phyloP scores from a whole-genome alignment of 2,113 vertebrate genomes.

The Petromus typicus region DNA sequence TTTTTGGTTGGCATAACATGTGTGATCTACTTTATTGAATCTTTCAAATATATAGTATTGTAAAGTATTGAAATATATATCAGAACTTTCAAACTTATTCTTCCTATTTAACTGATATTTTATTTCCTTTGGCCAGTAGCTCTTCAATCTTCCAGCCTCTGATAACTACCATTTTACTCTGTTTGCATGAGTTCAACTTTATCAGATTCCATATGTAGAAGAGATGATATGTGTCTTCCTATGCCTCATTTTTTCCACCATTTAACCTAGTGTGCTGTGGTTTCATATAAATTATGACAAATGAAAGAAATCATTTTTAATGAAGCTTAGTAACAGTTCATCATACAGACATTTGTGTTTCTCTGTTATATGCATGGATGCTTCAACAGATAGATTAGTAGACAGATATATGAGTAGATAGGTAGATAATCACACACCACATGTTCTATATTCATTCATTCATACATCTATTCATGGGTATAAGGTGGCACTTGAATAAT shows the following conservation, averaged over 20 bases:
- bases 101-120: background rate
- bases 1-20: background rate
- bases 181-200: background rate
- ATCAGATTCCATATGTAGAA: background rate
- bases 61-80: background rate
- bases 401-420: too few relatives aligned
- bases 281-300: background rate
- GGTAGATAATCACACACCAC: background rate
- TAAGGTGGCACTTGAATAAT: background rate
- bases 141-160: background rate
- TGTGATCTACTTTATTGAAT: background rate
- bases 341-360: background rate
- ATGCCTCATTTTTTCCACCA: background rate
- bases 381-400: too few relatives aligned
- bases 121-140: background rate
- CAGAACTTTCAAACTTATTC: background rate
- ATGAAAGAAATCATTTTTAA: background rate
- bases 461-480: background rate
- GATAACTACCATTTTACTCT: background rate
- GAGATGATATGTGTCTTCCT: background rate
- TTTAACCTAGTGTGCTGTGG: background rate
- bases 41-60: background rate
- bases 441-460: background rate
- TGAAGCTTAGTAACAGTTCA: background rate
- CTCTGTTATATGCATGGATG: too few relatives aligned